phyloP scores from a whole-genome alignment of 2,113 vertebrate genomes.

The Nematolebias whitei region DNA sequence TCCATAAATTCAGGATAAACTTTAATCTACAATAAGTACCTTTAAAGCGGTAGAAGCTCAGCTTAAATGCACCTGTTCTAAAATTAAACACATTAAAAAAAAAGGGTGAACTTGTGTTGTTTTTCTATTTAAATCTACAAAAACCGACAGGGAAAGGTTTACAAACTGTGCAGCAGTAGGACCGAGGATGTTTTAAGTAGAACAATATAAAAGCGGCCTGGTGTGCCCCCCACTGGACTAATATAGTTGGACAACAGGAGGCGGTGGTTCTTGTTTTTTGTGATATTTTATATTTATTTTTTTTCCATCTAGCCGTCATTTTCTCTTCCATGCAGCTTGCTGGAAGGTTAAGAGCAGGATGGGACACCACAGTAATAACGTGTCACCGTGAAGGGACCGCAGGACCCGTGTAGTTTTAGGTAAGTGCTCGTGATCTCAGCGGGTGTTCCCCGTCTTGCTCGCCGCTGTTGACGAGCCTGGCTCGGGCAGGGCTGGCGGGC shows the following conservation, averaged over 20 bases:
- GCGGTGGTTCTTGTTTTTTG: constrained; percentile 47
- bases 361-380: constrained; percentile 36
- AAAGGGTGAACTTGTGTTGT: too few species aligned
- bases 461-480: constrained; percentile 24
- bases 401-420: constrained; percentile 42
- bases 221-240: constrained; percentile 53
- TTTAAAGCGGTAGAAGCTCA: too few species aligned
- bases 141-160: too few species aligned
- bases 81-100: too few species aligned
- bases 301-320: constrained; percentile 34
- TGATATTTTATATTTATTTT: constrained; percentile 1
- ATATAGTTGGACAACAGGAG: constrained; percentile 75
- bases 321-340: constrained; percentile 40
- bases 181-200: constrained; percentile 1
- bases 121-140: too few species aligned
- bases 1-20: too few species aligned
- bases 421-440: background rate
- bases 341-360: constrained; percentile 49
- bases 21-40: too few species aligned
- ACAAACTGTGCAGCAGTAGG: background rate
- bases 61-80: too few species aligned
- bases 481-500: background rate
- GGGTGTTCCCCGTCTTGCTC: background rate
- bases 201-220: background rate
- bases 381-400: constrained; percentile 23